A percentile compares a stretch with the other conserved stretches of the same genome.
Conservation (phyloP, 2,888 invertebrate species). For the Mechanitis mazaeus region DNA sequence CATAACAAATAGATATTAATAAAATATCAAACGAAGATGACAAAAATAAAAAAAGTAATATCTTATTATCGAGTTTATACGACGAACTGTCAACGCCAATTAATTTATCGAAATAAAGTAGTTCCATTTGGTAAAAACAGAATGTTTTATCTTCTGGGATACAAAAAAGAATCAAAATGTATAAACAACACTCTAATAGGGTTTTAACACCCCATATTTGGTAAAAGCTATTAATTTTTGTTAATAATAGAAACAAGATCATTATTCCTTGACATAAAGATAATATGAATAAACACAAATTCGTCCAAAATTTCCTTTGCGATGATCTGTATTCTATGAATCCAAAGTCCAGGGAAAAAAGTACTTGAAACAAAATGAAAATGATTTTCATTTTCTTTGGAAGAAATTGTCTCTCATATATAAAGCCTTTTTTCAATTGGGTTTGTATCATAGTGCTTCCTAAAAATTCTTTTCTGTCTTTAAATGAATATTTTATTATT, state of each 20-base stretch:
- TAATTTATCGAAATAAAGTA: background rate
- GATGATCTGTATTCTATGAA: slow-evolving; percentile 4
- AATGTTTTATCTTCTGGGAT: background rate
- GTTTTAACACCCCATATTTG: background rate
- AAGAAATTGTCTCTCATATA: background rate
- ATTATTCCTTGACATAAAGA: background rate
- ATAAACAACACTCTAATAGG: background rate
- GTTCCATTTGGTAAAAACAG: background rate
- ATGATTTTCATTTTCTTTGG: slow-evolving; percentile 4
- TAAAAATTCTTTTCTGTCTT: too few relatives aligned
- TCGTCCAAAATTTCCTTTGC: background rate
- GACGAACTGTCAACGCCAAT: background rate
- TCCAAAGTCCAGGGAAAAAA: slow-evolving; percentile 6
- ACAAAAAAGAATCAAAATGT: background rate
- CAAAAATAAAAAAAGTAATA: background rate
- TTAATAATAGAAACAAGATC: background rate
- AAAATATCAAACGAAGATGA: background rate
- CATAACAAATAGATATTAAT: background rate
- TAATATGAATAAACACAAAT: background rate
- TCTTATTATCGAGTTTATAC: background rate
- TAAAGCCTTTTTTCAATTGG: too few relatives aligned
- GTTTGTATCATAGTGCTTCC: too few relatives aligned
- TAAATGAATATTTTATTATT: too few relatives aligned
- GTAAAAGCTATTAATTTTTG: background rate
- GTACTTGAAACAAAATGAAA: slow-evolving; percentile 4